Conservation (phyloP, 2,888 invertebrate species). For the Xanthia icteritia region DNA sequence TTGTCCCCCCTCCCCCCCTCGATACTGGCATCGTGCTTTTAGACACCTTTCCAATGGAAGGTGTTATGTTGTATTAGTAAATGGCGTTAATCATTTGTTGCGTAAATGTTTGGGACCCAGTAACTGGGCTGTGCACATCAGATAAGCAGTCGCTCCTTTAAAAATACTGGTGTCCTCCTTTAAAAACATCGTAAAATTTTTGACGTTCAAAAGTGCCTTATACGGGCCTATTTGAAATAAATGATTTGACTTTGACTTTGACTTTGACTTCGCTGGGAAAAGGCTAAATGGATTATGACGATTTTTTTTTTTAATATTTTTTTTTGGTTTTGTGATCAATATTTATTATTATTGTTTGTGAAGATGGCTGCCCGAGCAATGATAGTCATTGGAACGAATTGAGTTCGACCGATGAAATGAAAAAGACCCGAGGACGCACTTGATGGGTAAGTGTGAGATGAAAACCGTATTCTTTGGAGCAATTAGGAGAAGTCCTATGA, state of each 20-base stretch:
- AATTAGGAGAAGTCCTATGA: not conserved
- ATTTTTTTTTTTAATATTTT: not conserved
- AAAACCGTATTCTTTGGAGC: not conserved
- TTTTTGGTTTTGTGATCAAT: not conserved
- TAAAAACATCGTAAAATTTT: no score
- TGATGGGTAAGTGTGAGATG: not conserved
- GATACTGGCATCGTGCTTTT: slow-evolving; percentile 71
- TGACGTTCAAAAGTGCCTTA: no score
- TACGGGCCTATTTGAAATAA: no score
- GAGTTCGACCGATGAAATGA: not conserved
- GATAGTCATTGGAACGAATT: not conserved
- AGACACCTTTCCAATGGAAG: slow-evolving; percentile 68
- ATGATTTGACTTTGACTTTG: no score
- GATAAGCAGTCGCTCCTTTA: not conserved
- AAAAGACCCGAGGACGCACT: not conserved
- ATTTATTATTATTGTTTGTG: not conserved
- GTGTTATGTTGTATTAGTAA: slow-evolving; percentile 64
- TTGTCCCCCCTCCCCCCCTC: slow-evolving; percentile 54
- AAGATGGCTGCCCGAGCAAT: not conserved
- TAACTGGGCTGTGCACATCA: not conserved
- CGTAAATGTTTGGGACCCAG: not conserved
- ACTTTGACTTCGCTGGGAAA: no score
- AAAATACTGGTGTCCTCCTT: no score
- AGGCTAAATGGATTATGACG: not conserved
- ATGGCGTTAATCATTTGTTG: not conserved